Evolutionary conservation across 1,140 invertebrate genomes (phyloP), one percentile per base, ranked within the genome.

Genomic region (Liolophura sinensis): DNA sequence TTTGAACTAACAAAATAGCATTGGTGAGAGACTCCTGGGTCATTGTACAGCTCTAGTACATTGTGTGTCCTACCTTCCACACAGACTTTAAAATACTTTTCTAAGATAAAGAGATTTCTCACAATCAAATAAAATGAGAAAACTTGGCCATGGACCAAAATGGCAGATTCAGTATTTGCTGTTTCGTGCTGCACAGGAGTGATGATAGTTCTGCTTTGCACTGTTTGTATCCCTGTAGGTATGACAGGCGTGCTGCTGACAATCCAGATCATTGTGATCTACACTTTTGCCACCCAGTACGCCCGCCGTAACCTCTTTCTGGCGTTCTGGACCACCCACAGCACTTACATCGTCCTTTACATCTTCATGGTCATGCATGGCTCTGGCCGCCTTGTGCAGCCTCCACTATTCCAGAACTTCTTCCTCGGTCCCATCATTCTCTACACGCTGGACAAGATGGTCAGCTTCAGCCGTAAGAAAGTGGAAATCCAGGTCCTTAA

Each of bases 401-500:
- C 86, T 20, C 90, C 90, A 12, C 84, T 89, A 64, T 99, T 99
- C 84, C 97, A 94, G 92, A 90, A 97, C 75, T 99, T 96, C 83
- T 96, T 99, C 78, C 86, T 97, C 31, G 93, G 92, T 16, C 97
- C 97, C 0, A 93, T 94, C 0, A 90, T 95, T 27, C 88, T 97
- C 61, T 97, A 93, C 77, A 90, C 90, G 0, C 82, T 98, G 22
- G 96, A 98, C 80, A 98, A 98, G 86, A 91, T 94, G 80, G 93
- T 97, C 0, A 96, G 93, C 64, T 84, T 86, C 66, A 84, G 84
- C 56, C 77, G 86, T 61, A 82, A 85, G 64, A 85, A 85, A 63
- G 78, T 98, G 88, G 93, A 96, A 1, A 82, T 99, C 65, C 93
- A 96, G 78, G 95, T 99, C 7, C 90, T 97, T n/a, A 94, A 97